A percentile compares a stretch with the other conserved stretches of the same genome.
phyloP scores from a whole-genome alignment of 2,888 invertebrate species.

The Trissolcus brochymenae region DNA sequence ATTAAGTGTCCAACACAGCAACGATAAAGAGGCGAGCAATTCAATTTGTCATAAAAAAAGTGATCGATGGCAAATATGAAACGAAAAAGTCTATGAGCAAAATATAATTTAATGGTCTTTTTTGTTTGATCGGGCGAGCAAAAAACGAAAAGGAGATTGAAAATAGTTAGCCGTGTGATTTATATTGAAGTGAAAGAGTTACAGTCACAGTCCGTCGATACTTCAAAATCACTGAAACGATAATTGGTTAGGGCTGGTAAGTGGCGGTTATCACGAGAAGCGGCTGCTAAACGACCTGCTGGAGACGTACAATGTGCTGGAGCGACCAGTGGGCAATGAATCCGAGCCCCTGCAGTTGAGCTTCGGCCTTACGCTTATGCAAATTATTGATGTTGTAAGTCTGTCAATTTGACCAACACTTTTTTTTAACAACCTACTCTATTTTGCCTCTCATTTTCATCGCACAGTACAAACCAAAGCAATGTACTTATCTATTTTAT shows the following conservation, averaged over 20 bases:
- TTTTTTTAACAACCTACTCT: conserved; percentile 25
- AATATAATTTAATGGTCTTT: neutral
- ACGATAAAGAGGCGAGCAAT: no score
- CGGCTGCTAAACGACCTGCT: conserved; percentile 92
- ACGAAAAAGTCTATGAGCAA: neutral
- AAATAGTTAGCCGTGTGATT: conserved; percentile 9
- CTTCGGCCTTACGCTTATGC: conserved; percentile 97
- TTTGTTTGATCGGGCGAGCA: neutral
- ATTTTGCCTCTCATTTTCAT: conserved; percentile 5
- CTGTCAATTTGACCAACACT: conserved; percentile 61
- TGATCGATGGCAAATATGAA: neutral
- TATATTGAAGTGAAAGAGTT: conserved; percentile 28
- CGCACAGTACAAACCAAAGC: no score
- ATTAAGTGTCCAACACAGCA: no score
- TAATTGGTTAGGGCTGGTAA: conserved; percentile 78
- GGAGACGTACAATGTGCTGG: conserved; percentile 95
- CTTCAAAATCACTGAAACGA: conserved; percentile 66
- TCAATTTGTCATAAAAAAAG: no score
- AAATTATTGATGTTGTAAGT: conserved; percentile 98
- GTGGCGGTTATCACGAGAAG: conserved; percentile 94
- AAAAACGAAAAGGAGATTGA: neutral
- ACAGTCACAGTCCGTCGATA: conserved; percentile 56
- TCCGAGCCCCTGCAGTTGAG: conserved; percentile 96
- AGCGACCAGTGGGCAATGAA: conserved; percentile 96
- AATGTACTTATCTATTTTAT: no score